phyloP scores from a whole-genome alignment of 2,797 vertebrate genomes.

The Poecilia wingei region DNA sequence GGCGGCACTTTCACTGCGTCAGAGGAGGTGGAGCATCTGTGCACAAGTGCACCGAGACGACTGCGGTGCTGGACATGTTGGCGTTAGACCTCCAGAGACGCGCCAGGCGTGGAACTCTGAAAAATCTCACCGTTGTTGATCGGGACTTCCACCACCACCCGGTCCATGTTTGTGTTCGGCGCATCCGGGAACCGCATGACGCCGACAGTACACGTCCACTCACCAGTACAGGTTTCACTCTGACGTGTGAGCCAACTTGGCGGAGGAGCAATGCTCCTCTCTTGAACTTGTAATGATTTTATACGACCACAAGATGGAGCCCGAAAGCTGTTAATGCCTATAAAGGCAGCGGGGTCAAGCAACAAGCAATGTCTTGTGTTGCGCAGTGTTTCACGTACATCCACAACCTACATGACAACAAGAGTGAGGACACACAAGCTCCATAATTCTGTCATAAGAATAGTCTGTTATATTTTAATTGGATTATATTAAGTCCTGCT shows the following conservation, averaged over 20 bases:
- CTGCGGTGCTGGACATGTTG: slow-evolving; percentile 16
- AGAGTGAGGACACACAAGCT: not conserved
- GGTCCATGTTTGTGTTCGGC: slow-evolving; percentile 77
- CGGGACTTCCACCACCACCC: slow-evolving; percentile 77
- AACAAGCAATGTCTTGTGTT: not conserved
- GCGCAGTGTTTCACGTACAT: not conserved
- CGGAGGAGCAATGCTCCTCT: slow-evolving; percentile 45
- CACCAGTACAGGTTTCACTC: slow-evolving; percentile 80
- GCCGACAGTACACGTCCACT: slow-evolving; percentile 79
- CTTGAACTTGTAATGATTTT: not conserved
- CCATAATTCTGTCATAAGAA: not conserved
- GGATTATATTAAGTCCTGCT: not conserved
- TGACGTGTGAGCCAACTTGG: slow-evolving; percentile 84
- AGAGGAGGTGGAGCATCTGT: slow-evolving; percentile 41
- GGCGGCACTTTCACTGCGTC: slow-evolving; percentile 28
- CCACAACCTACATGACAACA: not conserved
- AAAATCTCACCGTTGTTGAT: slow-evolving; percentile 79
- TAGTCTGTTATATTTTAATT: not conserved
- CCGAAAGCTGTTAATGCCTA: slow-evolving; percentile 19
- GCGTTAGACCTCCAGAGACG: slow-evolving; percentile 18
- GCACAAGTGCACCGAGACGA: slow-evolving; percentile 17
- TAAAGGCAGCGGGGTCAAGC: not conserved
- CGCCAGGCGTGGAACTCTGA: slow-evolving; percentile 39
- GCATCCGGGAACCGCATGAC: slow-evolving; percentile 79
- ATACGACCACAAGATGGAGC: slow-evolving; percentile 59